Percentiles rank a stretch among this genome's conserved stretches.
phyloP scores from a whole-genome alignment of 2,113 vertebrate genomes.

The Lethenteron reissneri region DNA sequence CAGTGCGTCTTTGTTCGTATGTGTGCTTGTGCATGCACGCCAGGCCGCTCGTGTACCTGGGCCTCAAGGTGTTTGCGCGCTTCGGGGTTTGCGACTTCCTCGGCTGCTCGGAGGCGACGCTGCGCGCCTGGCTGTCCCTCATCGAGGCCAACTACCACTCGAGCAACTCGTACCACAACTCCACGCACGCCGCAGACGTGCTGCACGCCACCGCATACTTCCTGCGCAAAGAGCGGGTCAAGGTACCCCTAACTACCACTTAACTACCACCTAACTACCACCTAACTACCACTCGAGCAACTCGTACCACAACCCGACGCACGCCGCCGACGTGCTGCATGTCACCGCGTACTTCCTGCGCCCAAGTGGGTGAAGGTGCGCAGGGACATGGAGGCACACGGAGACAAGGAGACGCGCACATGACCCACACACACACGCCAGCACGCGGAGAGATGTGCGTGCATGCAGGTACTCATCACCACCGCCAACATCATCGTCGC shows the following conservation, averaged over 20 bases:
- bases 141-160: conserved; percentile 85
- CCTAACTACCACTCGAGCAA: conserved; percentile 72
- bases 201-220: conserved; percentile 82
- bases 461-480: no score
- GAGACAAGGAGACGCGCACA: no score
- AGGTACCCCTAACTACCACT: conserved; percentile 28
- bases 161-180: conserved; percentile 87
- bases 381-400: no score
- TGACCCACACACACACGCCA: no score
- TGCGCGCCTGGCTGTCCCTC: conserved; percentile 72
- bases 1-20: no score
- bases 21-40: neutral
- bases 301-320: conserved; percentile 87
- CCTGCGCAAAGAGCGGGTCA: conserved; percentile 60
- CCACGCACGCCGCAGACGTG: conserved; percentile 70
- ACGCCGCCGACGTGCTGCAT: conserved; percentile 72
- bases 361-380: conserved; percentile 73
- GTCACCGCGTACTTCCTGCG: conserved; percentile 85
- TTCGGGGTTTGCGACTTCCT: conserved; percentile 73
- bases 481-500: no score
- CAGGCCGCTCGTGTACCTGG: conserved; percentile 72
- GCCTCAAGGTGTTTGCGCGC: conserved; percentile 60
- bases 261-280: conserved; percentile 26
- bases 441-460: no score
- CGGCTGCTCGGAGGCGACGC: conserved; percentile 48